Base-by-base conservation (phyloP, 2,888 invertebrate genomes). In the Resseliella maxima region DNA sequence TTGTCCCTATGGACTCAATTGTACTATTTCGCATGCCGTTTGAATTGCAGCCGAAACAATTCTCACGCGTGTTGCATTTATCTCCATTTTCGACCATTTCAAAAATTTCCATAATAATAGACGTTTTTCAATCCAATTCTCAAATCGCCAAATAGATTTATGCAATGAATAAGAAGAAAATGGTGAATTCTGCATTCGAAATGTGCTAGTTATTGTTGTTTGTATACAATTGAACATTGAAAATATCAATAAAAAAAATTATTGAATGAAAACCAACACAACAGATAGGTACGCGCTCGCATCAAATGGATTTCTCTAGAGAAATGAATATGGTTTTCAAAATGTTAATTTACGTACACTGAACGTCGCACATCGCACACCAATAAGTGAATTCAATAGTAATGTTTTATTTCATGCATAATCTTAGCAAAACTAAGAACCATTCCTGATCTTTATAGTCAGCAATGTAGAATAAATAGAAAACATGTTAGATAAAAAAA, bases 321-420 rank as follows among this genome's bases (percentile, higher is more conserved):
- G 72, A 72, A 72, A 72, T 72, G 72, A 50, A 18, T 18, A 18
- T 18, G 31, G 27, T 72, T 72, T 72, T 72, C 12, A 72, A 72
- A 72, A 72, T 72, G 72, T 72, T 72, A 72, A 72, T 72, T 72
- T 72, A 31, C 72, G n/a, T n/a, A n/a, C n/a, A n/a, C n/a, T n/a
- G n/a, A n/a, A n/a, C n/a, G n/a, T n/a, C n/a, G n/a, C 18, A 15
- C 72, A 72, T 35, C 72, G 72, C 72, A 72, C 35, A 50, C 18
- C 21, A 50, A 50, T 21, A 50, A 50, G 18, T n/a, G n/a, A n/a
- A n/a, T n/a, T n/a, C n/a, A n/a, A n/a, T n/a, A n/a, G n/a, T n/a
- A n/a, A n/a, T n/a, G n/a, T n/a, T n/a, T n/a, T n/a, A n/a, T n/a
- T n/a, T n/a, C n/a, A 50, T 50, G 50, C 12, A 50, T 18, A 50